phyloP scores from a whole-genome alignment of 2,888 invertebrate species.

The Epinotia brunnichana region DNA sequence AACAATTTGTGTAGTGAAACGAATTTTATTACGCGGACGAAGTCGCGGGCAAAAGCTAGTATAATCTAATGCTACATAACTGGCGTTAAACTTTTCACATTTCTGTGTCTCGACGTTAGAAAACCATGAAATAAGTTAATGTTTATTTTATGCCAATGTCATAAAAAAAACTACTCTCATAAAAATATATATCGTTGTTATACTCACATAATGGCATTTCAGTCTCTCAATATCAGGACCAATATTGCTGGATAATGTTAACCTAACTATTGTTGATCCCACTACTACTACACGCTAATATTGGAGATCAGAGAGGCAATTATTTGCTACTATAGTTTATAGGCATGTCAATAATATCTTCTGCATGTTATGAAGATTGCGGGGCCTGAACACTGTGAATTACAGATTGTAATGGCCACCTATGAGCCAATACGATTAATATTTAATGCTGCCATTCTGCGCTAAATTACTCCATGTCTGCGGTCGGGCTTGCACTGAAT shows the following conservation, averaged over 20 bases:
- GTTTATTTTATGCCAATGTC: not conserved
- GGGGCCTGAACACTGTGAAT: conserved; percentile 63
- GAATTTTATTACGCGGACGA: too few relatives aligned
- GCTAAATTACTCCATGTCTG: conserved; percentile 74
- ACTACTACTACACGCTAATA: not conserved
- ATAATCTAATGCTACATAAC: too few relatives aligned
- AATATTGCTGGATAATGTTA: not conserved
- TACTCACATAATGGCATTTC: not conserved
- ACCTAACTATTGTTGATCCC: not conserved
- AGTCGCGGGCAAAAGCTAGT: too few relatives aligned
- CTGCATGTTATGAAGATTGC: conserved; percentile 59
- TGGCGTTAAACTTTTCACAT: too few relatives aligned
- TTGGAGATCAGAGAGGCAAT: not conserved
- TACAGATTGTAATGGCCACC: conserved; percentile 71
- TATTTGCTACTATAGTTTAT: not conserved
- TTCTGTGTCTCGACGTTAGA: not conserved
- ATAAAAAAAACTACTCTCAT: not conserved
- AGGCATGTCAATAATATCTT: conserved; percentile 48
- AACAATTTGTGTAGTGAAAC: too few relatives aligned
- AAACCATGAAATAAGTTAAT: not conserved
- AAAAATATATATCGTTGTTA: not conserved
- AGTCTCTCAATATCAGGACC: not conserved
- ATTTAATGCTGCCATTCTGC: conserved; percentile 78
- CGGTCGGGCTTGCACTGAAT: conserved; percentile 74
- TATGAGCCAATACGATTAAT: conserved; percentile 80